Evolutionary conservation across 1,140 invertebrate species (phyloP).

Genomic region (Drosophila oshimai): DNA sequence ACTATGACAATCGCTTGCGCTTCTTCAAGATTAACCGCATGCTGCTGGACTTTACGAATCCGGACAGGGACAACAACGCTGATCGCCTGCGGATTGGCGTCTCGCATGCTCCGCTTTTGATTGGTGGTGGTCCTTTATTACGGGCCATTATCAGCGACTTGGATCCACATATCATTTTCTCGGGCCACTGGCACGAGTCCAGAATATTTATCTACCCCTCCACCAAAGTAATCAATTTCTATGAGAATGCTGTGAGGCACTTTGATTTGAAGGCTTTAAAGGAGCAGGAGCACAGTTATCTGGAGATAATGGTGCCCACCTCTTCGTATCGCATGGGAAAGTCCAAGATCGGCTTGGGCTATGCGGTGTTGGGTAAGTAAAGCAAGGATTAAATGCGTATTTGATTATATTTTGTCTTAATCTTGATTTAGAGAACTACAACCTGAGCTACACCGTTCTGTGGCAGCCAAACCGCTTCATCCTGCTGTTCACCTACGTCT

Average conservation of each 20-base stretch:
- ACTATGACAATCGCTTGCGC: slow-evolving; percentile 84
- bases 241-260: slow-evolving; percentile 82
- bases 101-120: slow-evolving; percentile 88
- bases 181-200: slow-evolving; percentile 92
- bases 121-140: slow-evolving; percentile 86
- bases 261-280: slow-evolving; percentile 81
- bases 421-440: slow-evolving; percentile 61
- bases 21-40: slow-evolving; percentile 89
- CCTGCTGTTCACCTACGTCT: slow-evolving; percentile 62
- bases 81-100: slow-evolving; percentile 87
- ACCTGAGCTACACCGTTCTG: slow-evolving; percentile 72
- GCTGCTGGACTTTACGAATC: slow-evolving; percentile 84
- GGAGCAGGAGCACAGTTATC: slow-evolving; percentile 84
- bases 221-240: slow-evolving; percentile 68
- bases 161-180: slow-evolving; percentile 91
- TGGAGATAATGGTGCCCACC: slow-evolving; percentile 95
- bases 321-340: slow-evolving; percentile 98
- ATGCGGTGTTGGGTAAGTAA: slow-evolving; percentile 90
- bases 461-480: slow-evolving; percentile 78
- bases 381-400: not conserved
- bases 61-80: slow-evolving; percentile 85
- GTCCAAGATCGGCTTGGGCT: slow-evolving; percentile 91
- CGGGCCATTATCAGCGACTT: slow-evolving; percentile 84
- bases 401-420: not conserved
- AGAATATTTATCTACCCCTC: slow-evolving; percentile 76